Evolutionary conservation across 1,140 invertebrate genomes (phyloP).

Genomic region (Portunus trituberculatus): DNA sequence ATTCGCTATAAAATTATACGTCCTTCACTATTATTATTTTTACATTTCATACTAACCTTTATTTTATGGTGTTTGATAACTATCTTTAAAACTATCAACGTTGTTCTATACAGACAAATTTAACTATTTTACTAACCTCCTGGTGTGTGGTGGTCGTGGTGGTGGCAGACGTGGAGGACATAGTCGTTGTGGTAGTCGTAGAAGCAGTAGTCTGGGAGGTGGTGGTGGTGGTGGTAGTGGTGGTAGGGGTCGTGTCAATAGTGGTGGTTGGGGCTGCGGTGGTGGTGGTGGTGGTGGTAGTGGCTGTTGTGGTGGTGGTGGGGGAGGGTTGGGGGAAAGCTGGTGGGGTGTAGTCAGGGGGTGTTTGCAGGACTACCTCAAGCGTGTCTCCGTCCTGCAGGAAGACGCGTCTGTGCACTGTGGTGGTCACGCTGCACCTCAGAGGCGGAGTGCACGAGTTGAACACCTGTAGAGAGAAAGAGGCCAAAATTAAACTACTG

Average conservation of each 20-base stretch:
- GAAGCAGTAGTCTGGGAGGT: background rate
- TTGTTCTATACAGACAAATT: too few relatives aligned
- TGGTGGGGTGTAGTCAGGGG: constrained; percentile 63
- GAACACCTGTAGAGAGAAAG: constrained; percentile 60
- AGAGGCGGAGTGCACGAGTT: constrained; percentile 72
- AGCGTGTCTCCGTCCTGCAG: constrained; percentile 74
- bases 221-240: background rate
- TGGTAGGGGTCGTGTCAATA: background rate
- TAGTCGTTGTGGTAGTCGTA: background rate
- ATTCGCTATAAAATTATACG: background rate
- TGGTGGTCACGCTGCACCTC: constrained; percentile 75
- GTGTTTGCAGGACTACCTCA: constrained; percentile 68
- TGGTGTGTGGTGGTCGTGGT: background rate
- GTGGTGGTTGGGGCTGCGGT: background rate
- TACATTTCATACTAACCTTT: background rate
- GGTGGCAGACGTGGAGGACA: background rate
- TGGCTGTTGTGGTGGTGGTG: constrained; percentile 14
- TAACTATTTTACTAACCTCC: constrained; percentile 1
- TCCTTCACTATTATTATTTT: background rate
- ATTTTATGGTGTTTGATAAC: background rate
- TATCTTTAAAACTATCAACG: too few relatives aligned
- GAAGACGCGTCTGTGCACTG: constrained; percentile 74
- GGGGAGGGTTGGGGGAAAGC: background rate
- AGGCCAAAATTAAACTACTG: background rate
- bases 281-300: background rate